A percentile compares a stretch with the other conserved stretches of the same genome.
Conservation (phyloP, 1,140 invertebrate genomes). For the Copidosoma floridanum region DNA sequence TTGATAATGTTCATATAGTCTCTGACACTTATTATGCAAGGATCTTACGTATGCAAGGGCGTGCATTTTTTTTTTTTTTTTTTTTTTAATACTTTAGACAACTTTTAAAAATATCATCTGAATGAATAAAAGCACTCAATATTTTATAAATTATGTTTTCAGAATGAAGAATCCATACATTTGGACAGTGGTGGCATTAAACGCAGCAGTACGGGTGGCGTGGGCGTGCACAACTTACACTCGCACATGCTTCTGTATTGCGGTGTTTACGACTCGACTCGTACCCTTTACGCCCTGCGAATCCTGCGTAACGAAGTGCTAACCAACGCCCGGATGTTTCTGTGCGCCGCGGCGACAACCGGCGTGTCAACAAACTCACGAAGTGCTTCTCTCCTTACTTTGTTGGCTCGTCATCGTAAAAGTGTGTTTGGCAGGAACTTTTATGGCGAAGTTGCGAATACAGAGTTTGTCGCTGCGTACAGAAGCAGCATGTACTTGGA, state of each 20-base stretch:
- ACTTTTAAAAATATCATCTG: no score
- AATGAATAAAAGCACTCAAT: no score
- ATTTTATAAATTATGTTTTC: constrained; percentile 13
- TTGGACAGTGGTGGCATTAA: constrained; percentile 37
- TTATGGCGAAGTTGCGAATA: constrained; percentile 65
- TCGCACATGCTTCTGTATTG: constrained; percentile 82
- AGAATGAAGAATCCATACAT: constrained; percentile 43
- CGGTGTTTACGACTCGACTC: constrained; percentile 76
- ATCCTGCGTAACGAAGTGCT: constrained; percentile 73
- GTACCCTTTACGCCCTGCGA: constrained; percentile 76
- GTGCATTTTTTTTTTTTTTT: no score
- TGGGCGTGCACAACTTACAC: constrained; percentile 73
- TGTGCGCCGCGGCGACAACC: constrained; percentile 71
- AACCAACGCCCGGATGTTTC: constrained; percentile 71
- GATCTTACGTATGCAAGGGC: no score
- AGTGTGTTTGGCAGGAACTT: constrained; percentile 80
- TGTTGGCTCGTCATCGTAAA: constrained; percentile 76
- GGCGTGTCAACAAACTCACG: constrained; percentile 61
- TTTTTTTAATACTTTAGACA: no score
- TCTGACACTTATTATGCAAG: no score
- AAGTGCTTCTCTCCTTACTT: constrained; percentile 60
- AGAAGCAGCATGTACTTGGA: constrained; percentile 83
- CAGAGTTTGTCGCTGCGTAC: constrained; percentile 63
- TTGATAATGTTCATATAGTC: no score
- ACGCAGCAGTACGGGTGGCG: constrained; percentile 37